Evolutionary conservation across 1,140 invertebrate species (phyloP).

Genomic region (Coptotermes formosanus): DNA sequence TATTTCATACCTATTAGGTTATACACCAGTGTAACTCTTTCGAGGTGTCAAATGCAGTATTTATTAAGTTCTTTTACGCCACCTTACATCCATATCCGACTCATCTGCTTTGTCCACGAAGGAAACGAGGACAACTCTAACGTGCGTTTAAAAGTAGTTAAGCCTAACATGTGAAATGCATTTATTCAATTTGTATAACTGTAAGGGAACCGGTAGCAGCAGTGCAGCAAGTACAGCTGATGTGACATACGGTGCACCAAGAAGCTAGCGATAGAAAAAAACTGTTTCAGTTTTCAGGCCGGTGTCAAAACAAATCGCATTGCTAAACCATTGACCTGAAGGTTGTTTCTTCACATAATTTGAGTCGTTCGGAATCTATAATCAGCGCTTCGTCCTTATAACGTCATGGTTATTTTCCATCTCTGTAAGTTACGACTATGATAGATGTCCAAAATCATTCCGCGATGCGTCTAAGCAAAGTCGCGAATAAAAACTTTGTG

Average conservation of each 20-base stretch:
- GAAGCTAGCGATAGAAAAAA: not conserved
- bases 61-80: too few relatives aligned
- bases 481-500: too few relatives aligned
- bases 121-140: not conserved
- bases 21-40: too few relatives aligned
- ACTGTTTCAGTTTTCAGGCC: not conserved
- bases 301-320: not conserved
- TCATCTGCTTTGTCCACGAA: not conserved
- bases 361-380: too few relatives aligned
- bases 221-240: not conserved
- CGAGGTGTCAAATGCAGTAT: too few relatives aligned
- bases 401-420: too few relatives aligned
- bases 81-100: not conserved
- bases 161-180: not conserved
- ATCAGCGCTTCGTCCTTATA: too few relatives aligned
- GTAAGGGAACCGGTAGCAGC: not conserved
- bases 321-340: not conserved
- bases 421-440: too few relatives aligned
- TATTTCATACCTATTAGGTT: too few relatives aligned
- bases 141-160: not conserved
- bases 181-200: slow-evolving; percentile 18
- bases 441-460: too few relatives aligned
- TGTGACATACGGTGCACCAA: not conserved
- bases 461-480: too few relatives aligned
- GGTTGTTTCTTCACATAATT: too few relatives aligned